Base-by-base conservation (phyloP, 92 coral and sea anemone genomes). In the Parazoanthus darwini region DNA sequence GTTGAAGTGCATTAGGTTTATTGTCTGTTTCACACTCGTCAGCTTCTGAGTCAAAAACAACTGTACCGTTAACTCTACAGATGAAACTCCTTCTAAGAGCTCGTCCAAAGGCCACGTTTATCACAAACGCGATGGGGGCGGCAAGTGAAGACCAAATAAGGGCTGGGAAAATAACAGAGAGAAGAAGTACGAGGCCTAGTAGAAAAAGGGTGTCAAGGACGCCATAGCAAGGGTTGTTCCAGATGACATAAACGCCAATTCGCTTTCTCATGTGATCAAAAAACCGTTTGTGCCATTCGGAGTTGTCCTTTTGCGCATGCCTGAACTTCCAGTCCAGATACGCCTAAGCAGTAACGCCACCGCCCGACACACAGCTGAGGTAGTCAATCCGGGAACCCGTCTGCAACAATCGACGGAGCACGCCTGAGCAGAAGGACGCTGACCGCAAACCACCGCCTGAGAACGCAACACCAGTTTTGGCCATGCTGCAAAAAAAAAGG, bases 361-460 rank as follows among this genome's bases (percentile, higher is more conserved):
- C 91, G 8, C 91, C 91, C 42, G 91, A 85, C 2, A 89, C 91
- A 65, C 91, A 84, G 72, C 91, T 89, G 51, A 89, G 80, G 22
- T 63, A 89, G 48, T 89, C 91, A 85, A 89, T 35, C 77, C 23
- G 63, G 39, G 87, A 86, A 42, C 43, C 25, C 58, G 70, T 89
- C 81, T 89, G 88, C 56, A 89, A 75, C 36, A 85, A 26, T 33
- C 89, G 91, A 25, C 91, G 88, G 39, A 85, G 65, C 35, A 89
- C 91, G 3, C 91, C 91, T 0, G 91, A 89, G 37, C 79, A 89
- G 87, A 84, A 79, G 38, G 91, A 82, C 5, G 91, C 91, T 16
- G 91, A 89, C 37, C 91, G 35, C 15, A 89, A 83, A 39, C 91
- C 91, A 8, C 91, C 91, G 9, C 91, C 91, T 2, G 91, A 89